phyloP scores from a whole-genome alignment of 2,888 invertebrate genomes.

The Drosophila robusta region DNA sequence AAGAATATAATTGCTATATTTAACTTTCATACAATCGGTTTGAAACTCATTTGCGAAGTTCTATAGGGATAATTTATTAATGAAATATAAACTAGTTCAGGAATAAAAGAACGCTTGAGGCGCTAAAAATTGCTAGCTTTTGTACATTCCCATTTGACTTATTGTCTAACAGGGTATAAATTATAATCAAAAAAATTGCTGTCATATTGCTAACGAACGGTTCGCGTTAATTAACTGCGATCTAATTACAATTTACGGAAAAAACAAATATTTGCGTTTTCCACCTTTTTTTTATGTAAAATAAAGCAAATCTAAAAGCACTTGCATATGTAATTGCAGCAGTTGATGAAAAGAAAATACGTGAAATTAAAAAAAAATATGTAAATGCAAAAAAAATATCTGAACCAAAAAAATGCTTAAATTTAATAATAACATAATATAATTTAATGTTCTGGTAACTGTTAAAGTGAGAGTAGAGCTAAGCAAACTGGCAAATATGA shows the following conservation, averaged over 20 bases:
- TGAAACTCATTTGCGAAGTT: neutral
- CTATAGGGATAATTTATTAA: too few species aligned
- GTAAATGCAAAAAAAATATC: too few species aligned
- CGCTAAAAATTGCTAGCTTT: neutral
- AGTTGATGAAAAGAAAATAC: neutral
- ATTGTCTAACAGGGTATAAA: constrained; percentile 3
- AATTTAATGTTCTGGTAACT: too few species aligned
- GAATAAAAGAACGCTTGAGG: too few species aligned
- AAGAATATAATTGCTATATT: neutral
- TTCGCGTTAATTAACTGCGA: constrained; percentile 27
- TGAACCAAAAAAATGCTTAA: too few species aligned
- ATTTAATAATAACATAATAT: too few species aligned
- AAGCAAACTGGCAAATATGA: neutral
- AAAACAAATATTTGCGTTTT: constrained; percentile 7
- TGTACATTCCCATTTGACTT: neutral
- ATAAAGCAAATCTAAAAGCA: neutral
- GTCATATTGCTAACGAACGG: constrained; percentile 18
- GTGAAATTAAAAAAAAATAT: neutral
- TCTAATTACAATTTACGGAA: constrained; percentile 27
- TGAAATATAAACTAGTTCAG: too few species aligned
- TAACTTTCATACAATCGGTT: neutral
- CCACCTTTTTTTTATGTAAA: neutral
- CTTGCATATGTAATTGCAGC: too few species aligned
- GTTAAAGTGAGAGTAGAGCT: neutral
- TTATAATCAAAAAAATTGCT: neutral